phyloP scores from a whole-genome alignment of 2,113 vertebrate genomes.

The Salvelinus fontinalis region DNA sequence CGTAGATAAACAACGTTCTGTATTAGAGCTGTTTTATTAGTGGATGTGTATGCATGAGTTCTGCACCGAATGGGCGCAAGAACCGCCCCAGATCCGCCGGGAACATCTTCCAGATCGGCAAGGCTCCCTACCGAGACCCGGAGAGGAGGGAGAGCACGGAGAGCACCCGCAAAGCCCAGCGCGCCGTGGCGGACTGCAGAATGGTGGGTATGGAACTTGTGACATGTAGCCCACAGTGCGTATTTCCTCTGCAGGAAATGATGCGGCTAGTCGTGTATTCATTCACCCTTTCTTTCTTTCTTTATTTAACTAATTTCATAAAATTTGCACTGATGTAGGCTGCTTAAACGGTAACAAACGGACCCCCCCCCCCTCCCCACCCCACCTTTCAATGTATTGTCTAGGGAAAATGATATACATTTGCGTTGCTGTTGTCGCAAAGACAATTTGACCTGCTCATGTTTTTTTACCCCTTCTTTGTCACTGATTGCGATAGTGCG shows the following conservation, averaged over 20 bases:
- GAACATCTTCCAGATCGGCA: slow-evolving; percentile 90
- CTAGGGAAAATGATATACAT: slow-evolving; percentile 52
- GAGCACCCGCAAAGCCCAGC: slow-evolving; percentile 79
- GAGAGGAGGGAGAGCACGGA: slow-evolving; percentile 89
- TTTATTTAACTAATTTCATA: slow-evolving; percentile 33
- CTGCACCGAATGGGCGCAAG: slow-evolving; percentile 96
- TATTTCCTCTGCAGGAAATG: slow-evolving; percentile 47
- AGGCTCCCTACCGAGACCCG: slow-evolving; percentile 79
- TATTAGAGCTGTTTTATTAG: slow-evolving; percentile 70
- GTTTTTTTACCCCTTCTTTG: background rate
- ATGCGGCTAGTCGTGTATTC: slow-evolving; percentile 28
- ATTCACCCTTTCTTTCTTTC: slow-evolving; percentile 41
- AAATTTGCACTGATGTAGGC: slow-evolving; percentile 24
- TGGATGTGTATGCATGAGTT: slow-evolving; percentile 97
- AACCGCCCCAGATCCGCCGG: slow-evolving; percentile 91
- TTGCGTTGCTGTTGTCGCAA: slow-evolving; percentile 74
- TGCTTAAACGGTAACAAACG: slow-evolving; percentile 45
- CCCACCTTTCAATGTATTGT: background rate
- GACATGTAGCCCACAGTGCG: slow-evolving; percentile 21
- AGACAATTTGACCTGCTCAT: slow-evolving; percentile 26
- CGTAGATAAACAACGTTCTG: slow-evolving; percentile 47
- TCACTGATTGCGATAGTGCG: background rate
- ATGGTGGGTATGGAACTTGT: slow-evolving; percentile 85
- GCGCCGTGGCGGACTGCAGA: slow-evolving; percentile 93
- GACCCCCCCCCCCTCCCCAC: slow-evolving; percentile 36